These are phyloP conservation scores for Chiloscyllium plagiosum DNA, from an alignment of 2,113 vertebrate genomes.

Conservation along the genomic window DNA sequence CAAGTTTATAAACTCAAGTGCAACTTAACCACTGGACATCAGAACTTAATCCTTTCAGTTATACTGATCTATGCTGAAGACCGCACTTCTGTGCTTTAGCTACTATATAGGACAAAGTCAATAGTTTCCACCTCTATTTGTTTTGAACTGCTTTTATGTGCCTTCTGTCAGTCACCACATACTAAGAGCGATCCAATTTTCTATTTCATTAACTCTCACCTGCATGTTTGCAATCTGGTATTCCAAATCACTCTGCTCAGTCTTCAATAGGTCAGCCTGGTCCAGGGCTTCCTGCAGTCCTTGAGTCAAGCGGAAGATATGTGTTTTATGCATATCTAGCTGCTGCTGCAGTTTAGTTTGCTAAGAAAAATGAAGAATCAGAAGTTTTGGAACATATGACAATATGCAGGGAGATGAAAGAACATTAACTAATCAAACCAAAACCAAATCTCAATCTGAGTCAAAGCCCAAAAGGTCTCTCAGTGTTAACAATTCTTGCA, in stretches of 20 bases:
- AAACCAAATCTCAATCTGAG: not conserved
- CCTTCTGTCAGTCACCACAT: not conserved
- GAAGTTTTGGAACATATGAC: not conserved
- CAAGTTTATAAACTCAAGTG: not conserved
- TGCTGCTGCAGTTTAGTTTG: conserved; percentile 97
- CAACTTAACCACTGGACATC: not conserved
- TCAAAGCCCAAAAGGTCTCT: not conserved
- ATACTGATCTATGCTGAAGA: not conserved
- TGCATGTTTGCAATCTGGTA: conserved; percentile 98
- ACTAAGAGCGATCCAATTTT: not conserved
- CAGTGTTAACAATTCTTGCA: not conserved
- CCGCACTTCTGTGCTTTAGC: not conserved
- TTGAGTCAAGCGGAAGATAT: conserved; percentile 94
- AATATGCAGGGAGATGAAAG: not conserved
- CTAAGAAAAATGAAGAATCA: conserved; percentile 52
- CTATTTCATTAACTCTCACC: conserved; percentile 55
- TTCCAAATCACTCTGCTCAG: conserved; percentile 89
- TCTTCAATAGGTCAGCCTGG: conserved; percentile 91
- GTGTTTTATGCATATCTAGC: conserved; percentile 93
- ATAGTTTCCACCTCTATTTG: not conserved
- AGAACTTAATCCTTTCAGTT: not conserved
- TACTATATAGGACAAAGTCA: not conserved
- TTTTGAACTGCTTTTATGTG: not conserved
- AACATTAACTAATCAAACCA: not conserved
- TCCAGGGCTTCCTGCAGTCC: conserved; percentile 96